Base-by-base conservation (phyloP, 2,113 vertebrate genomes). In the Grammomys dolichurus region DNA sequence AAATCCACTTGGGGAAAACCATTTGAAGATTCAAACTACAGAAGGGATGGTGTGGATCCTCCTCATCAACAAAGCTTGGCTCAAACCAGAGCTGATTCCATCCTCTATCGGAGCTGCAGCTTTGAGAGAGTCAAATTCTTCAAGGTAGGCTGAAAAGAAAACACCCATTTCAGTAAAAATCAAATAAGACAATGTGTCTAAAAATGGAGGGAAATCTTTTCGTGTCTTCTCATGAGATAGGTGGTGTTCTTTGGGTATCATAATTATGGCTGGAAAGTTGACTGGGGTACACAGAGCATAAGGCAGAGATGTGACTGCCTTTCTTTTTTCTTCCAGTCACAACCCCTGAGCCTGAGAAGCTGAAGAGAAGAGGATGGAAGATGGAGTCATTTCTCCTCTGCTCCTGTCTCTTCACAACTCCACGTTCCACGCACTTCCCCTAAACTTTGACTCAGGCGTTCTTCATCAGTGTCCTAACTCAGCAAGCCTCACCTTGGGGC, bases 221-320 rank as follows among this genome's bases (percentile, higher is more conserved):
- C 1, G 36, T n/a, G 58, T 1, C n/a, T 70, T 40, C 7, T 7
- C 0, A 4, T 4, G 56, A 97, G 16, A 36, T 46, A 48, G 60
- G 84, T 7, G 11, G 63, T 33, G 36, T 13, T 36, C 69, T 24
- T 54, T 24, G 43, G 9, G 48, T 60, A 51, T 40, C 33, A 7
- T 31, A 54, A 20, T 10, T n/a, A 24, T 16, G 24, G 26, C 0
- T 58, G 65, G 69, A 60, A 36, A 40, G 19, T 51, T 16, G 31
- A 40, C 31, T 14, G 46, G 12, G 43, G 3, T 7, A 5, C 2
- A 9, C 8, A 9, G 48, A 36, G 73, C 1, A 43, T 0, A 31
- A 12, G 1, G 1, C 22, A 19, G 63, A 75, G 36, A 63, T 4
- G 6, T 13, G 9, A 67, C n/a, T 11, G 36, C 19, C 19, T 51